Conservation (phyloP, 2,797 vertebrate genomes). For the Centropyge bicolor region DNA sequence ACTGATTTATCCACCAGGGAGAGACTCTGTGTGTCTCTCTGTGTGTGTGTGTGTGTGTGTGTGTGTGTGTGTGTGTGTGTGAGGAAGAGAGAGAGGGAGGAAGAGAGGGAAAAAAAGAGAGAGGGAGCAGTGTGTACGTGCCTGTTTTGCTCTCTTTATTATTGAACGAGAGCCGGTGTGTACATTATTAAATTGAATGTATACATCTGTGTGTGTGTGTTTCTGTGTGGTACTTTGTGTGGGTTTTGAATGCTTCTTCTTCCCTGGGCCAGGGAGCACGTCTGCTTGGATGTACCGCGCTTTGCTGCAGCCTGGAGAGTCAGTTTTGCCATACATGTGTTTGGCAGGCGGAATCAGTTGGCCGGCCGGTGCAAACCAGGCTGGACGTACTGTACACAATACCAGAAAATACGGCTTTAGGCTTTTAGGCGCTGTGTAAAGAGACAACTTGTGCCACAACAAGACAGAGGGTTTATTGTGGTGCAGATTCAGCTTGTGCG, state of each 20-base stretch:
- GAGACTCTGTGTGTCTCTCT: constrained; percentile 38
- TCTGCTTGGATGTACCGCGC: constrained; percentile 50
- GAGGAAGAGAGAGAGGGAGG: not conserved
- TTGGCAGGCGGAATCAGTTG: constrained; percentile 69
- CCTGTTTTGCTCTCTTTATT: constrained; percentile 59
- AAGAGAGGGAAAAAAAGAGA: constrained; percentile 26
- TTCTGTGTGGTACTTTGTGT: constrained; percentile 12
- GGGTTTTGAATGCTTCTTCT: constrained; percentile 26
- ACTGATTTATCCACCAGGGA: constrained; percentile 80
- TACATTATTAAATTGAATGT: constrained; percentile 47
- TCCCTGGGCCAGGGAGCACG: constrained; percentile 46
- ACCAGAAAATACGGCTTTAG: constrained; percentile 51
- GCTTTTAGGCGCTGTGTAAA: constrained; percentile 43
- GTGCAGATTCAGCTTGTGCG: constrained; percentile 25
- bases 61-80: constrained; percentile 27
- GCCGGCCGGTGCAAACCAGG: constrained; percentile 52
- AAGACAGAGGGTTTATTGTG: constrained; percentile 20
- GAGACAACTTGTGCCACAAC: constrained; percentile 41
- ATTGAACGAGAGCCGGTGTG: constrained; percentile 24
- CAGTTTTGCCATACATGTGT: constrained; percentile 74
- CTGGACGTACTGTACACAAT: constrained; percentile 48
- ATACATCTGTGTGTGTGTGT: constrained; percentile 29
- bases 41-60: constrained; percentile 31
- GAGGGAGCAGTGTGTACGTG: constrained; percentile 24
- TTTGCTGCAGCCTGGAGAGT: constrained; percentile 53